Conservation (phyloP, 2,113 vertebrate species). For the Myxocyprinus asiaticus region DNA sequence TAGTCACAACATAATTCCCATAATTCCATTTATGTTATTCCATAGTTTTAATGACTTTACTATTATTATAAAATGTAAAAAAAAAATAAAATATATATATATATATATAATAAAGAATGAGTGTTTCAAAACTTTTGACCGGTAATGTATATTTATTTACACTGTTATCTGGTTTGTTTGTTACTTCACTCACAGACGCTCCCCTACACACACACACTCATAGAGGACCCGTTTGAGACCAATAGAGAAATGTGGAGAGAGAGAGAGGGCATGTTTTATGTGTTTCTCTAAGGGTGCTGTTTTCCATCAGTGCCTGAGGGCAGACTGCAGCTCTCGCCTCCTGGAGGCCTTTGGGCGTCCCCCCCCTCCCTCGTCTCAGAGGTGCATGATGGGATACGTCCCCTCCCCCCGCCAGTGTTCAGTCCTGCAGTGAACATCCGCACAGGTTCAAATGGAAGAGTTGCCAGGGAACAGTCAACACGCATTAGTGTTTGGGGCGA, state of each 20-base stretch:
- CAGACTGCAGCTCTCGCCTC: slow-evolving; percentile 97
- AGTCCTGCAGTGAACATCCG: slow-evolving; percentile 89
- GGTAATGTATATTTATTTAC: too few relatives aligned
- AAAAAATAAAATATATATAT: too few relatives aligned
- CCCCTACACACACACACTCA: slow-evolving; percentile 48
- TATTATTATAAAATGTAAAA: too few relatives aligned
- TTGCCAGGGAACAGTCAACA: slow-evolving; percentile 99
- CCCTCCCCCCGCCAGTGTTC: slow-evolving; percentile 65
- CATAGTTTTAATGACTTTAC: too few relatives aligned
- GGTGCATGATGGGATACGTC: slow-evolving; percentile 90
- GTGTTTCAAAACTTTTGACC: too few relatives aligned
- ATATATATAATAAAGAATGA: too few relatives aligned
- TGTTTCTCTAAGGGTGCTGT: slow-evolving; percentile 89
- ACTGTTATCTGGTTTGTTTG: too few relatives aligned
- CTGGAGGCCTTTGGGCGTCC: slow-evolving; percentile 95
- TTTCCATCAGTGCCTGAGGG: slow-evolving; percentile 94
- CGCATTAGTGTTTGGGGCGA: slow-evolving; percentile 99
- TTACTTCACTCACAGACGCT: too few relatives aligned
- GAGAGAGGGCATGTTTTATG: slow-evolving; percentile 68
- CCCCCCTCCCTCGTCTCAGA: slow-evolving; percentile 86
- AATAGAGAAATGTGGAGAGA: slow-evolving; percentile 59
- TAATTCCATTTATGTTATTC: too few relatives aligned
- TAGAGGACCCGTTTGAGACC: slow-evolving; percentile 64
- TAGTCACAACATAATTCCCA: too few relatives aligned
- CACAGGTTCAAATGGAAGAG: slow-evolving; percentile 98